These are phyloP conservation scores for Schrankia costaestrigalis DNA, from an alignment of 2,888 invertebrate genomes.

Conservation along the genomic window DNA sequence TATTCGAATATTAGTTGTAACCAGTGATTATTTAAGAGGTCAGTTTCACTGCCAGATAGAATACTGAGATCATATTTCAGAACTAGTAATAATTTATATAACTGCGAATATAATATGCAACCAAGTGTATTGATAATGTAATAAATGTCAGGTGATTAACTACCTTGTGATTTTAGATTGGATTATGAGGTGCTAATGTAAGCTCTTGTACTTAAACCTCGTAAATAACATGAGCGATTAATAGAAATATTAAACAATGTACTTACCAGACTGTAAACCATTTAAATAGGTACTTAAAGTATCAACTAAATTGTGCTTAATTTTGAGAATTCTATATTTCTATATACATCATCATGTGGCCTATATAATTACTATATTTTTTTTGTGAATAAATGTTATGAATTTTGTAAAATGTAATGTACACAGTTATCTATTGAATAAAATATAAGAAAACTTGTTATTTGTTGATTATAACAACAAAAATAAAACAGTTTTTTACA, in stretches of 20 bases:
- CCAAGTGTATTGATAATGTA: too few species aligned
- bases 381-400: conserved; percentile 47
- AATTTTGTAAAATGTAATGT: conserved; percentile 34
- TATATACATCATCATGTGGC: conserved; percentile 25
- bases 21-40: too few species aligned
- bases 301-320: conserved; percentile 29
- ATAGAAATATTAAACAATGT: conserved; percentile 16
- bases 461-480: conserved; percentile 45
- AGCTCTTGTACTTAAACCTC: too few species aligned
- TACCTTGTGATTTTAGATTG: too few species aligned
- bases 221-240: too few species aligned
- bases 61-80: too few species aligned
- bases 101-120: too few species aligned
- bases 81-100: too few species aligned
- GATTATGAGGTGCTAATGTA: conserved; percentile 49
- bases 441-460: conserved; percentile 50
- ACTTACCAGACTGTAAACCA: conserved; percentile 34
- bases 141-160: too few species aligned
- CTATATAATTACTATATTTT: conserved; percentile 41
- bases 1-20: too few species aligned
- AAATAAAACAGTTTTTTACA: conserved; percentile 56
- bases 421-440: conserved; percentile 50
- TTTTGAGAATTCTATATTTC: conserved; percentile 35
- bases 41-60: conserved; percentile 35
- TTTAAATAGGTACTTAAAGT: conserved; percentile 23